These are phyloP conservation scores for Pollenia labialis DNA, from an alignment of 2,888 invertebrate species.

Conservation along the genomic window DNA sequence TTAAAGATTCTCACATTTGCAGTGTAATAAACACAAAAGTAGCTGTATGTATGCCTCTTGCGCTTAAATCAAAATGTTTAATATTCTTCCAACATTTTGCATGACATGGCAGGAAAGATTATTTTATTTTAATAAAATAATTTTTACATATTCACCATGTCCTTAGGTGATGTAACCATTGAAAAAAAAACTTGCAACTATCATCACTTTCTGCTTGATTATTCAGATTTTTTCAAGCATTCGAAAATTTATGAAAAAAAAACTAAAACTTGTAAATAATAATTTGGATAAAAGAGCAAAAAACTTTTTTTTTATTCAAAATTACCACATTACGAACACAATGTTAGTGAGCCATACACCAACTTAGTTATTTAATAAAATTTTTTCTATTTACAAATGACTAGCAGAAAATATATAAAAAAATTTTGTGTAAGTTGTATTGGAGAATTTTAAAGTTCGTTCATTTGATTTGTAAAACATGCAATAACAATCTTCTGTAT, in stretches of 20 bases:
- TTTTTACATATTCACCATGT: slow-evolving; percentile 21
- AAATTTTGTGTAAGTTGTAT: slow-evolving; percentile 8
- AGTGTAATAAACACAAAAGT: slow-evolving; percentile 74
- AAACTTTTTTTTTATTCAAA: slow-evolving; percentile 74
- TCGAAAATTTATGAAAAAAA: not conserved
- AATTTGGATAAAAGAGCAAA: slow-evolving; percentile 75
- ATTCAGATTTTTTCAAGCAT: slow-evolving; percentile 65
- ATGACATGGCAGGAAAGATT: slow-evolving; percentile 10
- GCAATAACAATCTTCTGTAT: not conserved
- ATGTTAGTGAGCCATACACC: slow-evolving; percentile 3
- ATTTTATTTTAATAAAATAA: not conserved
- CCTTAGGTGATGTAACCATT: slow-evolving; percentile 7
- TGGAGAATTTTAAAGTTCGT: slow-evolving; percentile 54
- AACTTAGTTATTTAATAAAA: slow-evolving; percentile 21
- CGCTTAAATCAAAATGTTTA: slow-evolving; percentile 32
- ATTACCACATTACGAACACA: slow-evolving; percentile 51
- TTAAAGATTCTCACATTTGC: slow-evolving; percentile 67
- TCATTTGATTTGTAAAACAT: slow-evolving; percentile 32
- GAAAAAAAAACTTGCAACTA: slow-evolving; percentile 52
- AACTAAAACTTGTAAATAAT: slow-evolving; percentile 75
- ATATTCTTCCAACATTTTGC: slow-evolving; percentile 50
- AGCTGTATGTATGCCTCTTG: slow-evolving; percentile 4
- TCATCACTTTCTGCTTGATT: slow-evolving; percentile 72
- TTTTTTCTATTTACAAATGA: not conserved
- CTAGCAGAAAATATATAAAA: not conserved